Evolutionary conservation across 2,113 vertebrate genomes (phyloP).

Genomic region (Mormoops blainvillei): DNA sequence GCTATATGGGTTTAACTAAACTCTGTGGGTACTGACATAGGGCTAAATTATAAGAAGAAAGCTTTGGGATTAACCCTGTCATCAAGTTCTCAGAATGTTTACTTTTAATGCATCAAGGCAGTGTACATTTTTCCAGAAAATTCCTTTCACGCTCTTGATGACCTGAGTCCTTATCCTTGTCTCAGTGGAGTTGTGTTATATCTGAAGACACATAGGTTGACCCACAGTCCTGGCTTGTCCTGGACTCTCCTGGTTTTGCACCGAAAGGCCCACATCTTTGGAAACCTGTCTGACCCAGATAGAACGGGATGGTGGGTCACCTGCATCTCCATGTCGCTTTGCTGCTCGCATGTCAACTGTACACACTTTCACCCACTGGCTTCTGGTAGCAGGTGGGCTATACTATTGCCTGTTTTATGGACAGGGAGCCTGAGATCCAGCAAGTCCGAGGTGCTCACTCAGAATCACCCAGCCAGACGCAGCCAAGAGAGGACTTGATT

Average conservation of each 20-base stretch:
- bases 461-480: neutral
- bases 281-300: neutral
- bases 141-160: neutral
- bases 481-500: neutral
- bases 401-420: rapidly evolving
- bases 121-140: neutral
- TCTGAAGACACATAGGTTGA: neutral
- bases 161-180: neutral
- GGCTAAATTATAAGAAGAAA: neutral
- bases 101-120: neutral
- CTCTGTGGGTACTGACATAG: neutral
- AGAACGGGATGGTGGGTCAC: neutral
- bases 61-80: neutral
- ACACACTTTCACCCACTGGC: neutral
- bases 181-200: neutral
- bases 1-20: neutral
- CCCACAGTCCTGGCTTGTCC: neutral
- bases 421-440: neutral
- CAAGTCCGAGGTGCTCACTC: no score
- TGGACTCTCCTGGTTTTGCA: neutral
- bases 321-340: neutral
- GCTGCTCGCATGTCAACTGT: neutral
- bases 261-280: neutral
- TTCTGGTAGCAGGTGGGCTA: neutral
- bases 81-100: neutral